A percentile compares a stretch with the other conserved stretches of the same genome.
Evolutionary conservation across 2,113 vertebrate genomes (phyloP).

Genomic region (Silurus glanis): DNA sequence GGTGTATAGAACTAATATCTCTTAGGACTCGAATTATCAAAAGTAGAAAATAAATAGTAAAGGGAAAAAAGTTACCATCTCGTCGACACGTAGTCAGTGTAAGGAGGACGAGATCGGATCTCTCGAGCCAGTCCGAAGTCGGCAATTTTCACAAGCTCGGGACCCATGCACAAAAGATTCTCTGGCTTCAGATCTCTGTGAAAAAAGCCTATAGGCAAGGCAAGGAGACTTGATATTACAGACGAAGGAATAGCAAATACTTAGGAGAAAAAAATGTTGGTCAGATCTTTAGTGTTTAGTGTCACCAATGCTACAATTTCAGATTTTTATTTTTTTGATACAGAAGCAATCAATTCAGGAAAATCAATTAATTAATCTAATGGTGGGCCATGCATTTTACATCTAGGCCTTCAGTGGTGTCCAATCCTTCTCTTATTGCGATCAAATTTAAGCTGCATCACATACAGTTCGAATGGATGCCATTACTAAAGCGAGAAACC

Average conservation of each 20-base stretch:
- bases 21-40: neutral
- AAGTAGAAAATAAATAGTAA: neutral
- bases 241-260: neutral
- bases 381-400: too few relatives aligned
- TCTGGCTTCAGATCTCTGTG: conserved; percentile 98
- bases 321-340: too few relatives aligned
- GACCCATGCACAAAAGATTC: conserved; percentile 96
- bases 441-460: too few relatives aligned
- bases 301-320: too few relatives aligned
- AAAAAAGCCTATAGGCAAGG: conserved; percentile 82
- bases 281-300: neutral
- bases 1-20: neutral
- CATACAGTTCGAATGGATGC: too few relatives aligned
- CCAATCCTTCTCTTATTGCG: too few relatives aligned
- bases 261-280: neutral
- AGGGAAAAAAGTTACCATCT: conserved; percentile 79
- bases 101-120: conserved; percentile 92
- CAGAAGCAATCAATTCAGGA: too few relatives aligned
- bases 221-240: neutral
- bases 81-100: conserved; percentile 97
- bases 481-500: too few relatives aligned
- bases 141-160: conserved; percentile 96
- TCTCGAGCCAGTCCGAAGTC: conserved; percentile 97
- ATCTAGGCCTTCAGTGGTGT: too few relatives aligned
- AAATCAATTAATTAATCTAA: too few relatives aligned